Evolutionary conservation across 2,888 invertebrate genomes (phyloP).

Genomic region (Tetranychus truncatus): DNA sequence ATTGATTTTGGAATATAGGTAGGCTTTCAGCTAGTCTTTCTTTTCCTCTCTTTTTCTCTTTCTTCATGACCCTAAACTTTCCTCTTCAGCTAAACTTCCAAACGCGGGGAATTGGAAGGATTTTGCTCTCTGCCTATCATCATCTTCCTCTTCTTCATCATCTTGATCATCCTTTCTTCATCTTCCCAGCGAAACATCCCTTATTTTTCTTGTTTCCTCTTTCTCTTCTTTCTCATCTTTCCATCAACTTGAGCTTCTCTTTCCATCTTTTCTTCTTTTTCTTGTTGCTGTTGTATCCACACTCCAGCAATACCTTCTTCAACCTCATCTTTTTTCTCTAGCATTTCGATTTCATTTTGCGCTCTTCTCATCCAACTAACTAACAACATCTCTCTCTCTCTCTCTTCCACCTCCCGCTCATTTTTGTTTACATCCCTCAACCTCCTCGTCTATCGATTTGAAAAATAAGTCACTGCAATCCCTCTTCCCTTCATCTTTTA

Average conservation of each 20-base stretch:
- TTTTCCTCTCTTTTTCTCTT: not conserved
- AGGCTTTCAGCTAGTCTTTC: not conserved
- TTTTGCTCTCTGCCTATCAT: not conserved
- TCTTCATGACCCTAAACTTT: not conserved
- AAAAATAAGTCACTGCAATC: not conserved
- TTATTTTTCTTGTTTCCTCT: not conserved
- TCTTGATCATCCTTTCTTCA: not conserved
- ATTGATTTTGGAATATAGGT: not conserved
- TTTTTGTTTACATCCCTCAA: not conserved
- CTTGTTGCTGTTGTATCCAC: not conserved
- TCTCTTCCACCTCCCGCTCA: not conserved
- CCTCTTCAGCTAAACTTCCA: not conserved
- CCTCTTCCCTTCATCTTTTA: not conserved
- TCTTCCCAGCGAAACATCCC: not conserved
- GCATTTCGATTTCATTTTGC: conserved; percentile 1
- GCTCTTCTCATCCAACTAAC: not conserved
- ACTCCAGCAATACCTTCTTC: not conserved
- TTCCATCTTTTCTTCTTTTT: not conserved
- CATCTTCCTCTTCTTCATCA: not conserved
- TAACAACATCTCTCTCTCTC: not conserved
- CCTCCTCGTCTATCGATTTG: not conserved
- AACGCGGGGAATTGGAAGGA: not conserved
- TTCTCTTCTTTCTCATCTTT: not conserved
- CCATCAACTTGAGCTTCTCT: not conserved
- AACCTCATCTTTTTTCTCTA: not conserved